A percentile compares a stretch with the other conserved stretches of the same genome.
These are phyloP conservation scores for Lamproptera curius DNA, from an alignment of 2,888 invertebrate genomes.

Conservation along the genomic window DNA sequence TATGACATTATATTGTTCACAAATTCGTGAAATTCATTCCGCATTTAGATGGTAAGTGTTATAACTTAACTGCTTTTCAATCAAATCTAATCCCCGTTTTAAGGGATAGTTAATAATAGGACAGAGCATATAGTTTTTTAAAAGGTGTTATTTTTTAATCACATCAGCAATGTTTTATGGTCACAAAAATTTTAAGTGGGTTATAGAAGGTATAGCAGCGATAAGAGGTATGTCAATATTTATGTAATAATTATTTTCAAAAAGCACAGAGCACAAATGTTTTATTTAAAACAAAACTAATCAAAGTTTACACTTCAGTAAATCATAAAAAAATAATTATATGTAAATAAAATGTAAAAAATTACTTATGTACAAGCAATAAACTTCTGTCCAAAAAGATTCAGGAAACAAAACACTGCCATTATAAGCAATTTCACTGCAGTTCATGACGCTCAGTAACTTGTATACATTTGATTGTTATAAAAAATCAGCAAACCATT, in stretches of 20 bases:
- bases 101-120: too few species aligned
- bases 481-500: constrained; percentile 6
- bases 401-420: constrained; percentile 12
- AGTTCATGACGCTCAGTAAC: neutral
- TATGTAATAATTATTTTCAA: constrained; percentile 20
- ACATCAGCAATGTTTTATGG: too few species aligned
- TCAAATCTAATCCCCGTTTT: too few species aligned
- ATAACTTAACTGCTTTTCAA: too few species aligned
- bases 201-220: too few species aligned
- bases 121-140: too few species aligned
- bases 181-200: too few species aligned
- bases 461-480: constrained; percentile 2
- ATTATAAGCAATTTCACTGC: constrained; percentile 2
- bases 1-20: too few species aligned
- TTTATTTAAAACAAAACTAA: constrained; percentile 37
- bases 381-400: constrained; percentile 24
- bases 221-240: neutral
- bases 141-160: too few species aligned
- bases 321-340: constrained; percentile 63
- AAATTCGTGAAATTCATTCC: too few species aligned
- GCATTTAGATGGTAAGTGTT: too few species aligned
- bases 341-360: constrained; percentile 63
- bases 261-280: constrained; percentile 33
- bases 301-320: constrained; percentile 61
- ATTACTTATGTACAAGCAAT: constrained; percentile 64